Conservation (phyloP, 1,140 invertebrate species). For the Steinernema khuongi region DNA sequence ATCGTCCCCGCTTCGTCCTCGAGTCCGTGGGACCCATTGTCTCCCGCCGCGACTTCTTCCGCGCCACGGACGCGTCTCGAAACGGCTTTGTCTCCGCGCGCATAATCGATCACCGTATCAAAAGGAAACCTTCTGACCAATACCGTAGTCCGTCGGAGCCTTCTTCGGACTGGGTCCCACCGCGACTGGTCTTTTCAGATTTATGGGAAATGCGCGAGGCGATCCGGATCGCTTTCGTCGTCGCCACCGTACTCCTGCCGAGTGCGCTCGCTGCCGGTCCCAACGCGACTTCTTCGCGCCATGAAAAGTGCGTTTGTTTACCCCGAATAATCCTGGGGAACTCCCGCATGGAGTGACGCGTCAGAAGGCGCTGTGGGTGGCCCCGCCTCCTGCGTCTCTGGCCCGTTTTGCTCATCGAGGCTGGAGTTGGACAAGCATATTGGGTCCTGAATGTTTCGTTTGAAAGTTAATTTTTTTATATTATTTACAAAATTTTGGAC, state of each 20-base stretch:
- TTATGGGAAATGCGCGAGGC: constrained; percentile 15
- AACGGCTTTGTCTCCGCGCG: not conserved
- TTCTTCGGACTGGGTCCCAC: not conserved
- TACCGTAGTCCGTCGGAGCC: not conserved
- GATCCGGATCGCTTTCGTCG: constrained; percentile 6
- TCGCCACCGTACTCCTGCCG: not conserved
- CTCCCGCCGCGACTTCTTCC: not conserved
- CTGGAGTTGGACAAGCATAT: too few relatives aligned
- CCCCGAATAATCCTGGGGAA: not conserved
- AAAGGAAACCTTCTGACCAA: not conserved
- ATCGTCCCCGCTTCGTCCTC: not conserved
- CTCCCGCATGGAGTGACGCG: not conserved
- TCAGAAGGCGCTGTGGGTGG: not conserved
- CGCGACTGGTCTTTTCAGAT: not conserved
- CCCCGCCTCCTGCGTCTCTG: not conserved
- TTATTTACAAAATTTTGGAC: too few relatives aligned
- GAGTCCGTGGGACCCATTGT: not conserved
- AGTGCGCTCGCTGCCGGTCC: not conserved
- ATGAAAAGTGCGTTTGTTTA: constrained; percentile 6
- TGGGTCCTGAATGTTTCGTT: too few relatives aligned
- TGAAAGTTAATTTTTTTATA: too few relatives aligned
- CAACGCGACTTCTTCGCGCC: not conserved
- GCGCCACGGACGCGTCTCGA: not conserved
- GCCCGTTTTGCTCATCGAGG: too few relatives aligned
- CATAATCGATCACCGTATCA: not conserved